phyloP scores from a whole-genome alignment of 2,113 vertebrate species.

The Tautogolabrus adspersus region DNA sequence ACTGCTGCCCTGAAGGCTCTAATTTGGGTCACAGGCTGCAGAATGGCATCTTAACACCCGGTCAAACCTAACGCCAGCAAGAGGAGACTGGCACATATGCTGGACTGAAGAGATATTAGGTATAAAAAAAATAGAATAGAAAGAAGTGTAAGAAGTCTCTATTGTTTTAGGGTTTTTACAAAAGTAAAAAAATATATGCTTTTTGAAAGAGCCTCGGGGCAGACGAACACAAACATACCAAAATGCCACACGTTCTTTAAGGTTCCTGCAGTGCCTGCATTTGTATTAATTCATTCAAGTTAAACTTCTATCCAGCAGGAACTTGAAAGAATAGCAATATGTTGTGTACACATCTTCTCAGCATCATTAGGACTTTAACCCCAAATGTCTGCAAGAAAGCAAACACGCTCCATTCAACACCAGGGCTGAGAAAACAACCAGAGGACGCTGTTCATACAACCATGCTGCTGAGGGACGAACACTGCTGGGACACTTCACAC shows the following conservation, averaged over 20 bases:
- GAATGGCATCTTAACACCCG: conserved; percentile 75
- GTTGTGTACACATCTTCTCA: background rate
- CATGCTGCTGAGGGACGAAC: conserved; percentile 24
- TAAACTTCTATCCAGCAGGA: background rate
- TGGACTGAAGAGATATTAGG: conserved; percentile 1
- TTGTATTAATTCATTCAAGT: background rate
- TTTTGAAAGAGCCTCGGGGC: background rate
- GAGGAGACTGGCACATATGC: conserved; percentile 44
- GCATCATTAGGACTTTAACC: conserved; percentile 38
- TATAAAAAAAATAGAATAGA: background rate
- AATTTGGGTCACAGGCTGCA: conserved; percentile 83
- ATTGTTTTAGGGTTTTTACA: too few species aligned
- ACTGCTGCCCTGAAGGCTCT: conserved; percentile 75
- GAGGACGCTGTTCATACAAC: conserved; percentile 47
- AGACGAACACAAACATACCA: too few species aligned
- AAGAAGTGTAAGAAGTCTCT: background rate
- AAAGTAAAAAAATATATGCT: too few species aligned
- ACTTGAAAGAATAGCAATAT: background rate
- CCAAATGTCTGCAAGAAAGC: conserved; percentile 38
- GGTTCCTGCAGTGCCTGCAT: background rate
- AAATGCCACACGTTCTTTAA: background rate
- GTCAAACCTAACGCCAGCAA: conserved; percentile 53
- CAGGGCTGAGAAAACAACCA: conserved; percentile 55
- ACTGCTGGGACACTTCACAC: conserved; percentile 54
- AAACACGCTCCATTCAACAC: conserved; percentile 49